phyloP scores from a whole-genome alignment of 1,140 invertebrate species.

The Adelges cooleyi region DNA sequence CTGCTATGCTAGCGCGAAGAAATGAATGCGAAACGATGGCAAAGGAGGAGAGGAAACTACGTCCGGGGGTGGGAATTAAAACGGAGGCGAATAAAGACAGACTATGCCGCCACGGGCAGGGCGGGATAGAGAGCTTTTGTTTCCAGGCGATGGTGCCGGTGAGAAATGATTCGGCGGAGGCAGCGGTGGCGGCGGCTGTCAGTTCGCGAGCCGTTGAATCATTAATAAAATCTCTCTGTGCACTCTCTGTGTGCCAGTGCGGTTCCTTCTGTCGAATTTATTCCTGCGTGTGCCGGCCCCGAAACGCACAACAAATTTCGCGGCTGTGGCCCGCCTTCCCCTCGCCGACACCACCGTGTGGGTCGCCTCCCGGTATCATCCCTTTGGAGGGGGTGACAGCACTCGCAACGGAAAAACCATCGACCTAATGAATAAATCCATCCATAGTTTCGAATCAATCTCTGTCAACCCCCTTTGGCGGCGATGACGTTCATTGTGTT shows the following conservation, averaged over 20 bases:
- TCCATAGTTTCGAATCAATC: constrained; percentile 27
- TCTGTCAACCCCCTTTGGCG: constrained; percentile 15
- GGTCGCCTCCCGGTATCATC: too few relatives aligned
- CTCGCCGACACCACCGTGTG: background rate
- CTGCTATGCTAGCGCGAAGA: too few relatives aligned
- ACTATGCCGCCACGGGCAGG: background rate
- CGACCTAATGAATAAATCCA: constrained; percentile 23
- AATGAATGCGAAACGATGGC: too few relatives aligned
- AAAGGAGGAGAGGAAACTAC: background rate
- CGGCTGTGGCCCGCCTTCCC: background rate
- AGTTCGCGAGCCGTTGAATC: constrained; percentile 22
- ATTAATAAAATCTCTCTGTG: constrained; percentile 25
- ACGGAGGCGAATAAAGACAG: constrained; percentile 11
- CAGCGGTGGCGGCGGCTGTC: constrained; percentile 13
- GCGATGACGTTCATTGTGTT: constrained; percentile 22
- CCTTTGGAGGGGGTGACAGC: too few relatives aligned
- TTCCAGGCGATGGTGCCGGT: constrained; percentile 1
- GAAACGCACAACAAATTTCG: constrained; percentile 21
- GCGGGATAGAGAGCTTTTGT: constrained; percentile 11
- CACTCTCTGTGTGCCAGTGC: background rate
- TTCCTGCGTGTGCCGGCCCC: background rate
- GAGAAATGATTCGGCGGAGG: constrained; percentile 24
- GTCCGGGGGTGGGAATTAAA: constrained; percentile 15
- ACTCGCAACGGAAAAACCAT: background rate
- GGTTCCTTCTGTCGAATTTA: constrained; percentile 13